A percentile compares a stretch with the other conserved stretches of the same genome.
These are phyloP conservation scores for Amphilophus citrinellus DNA, from an alignment of 2,113 vertebrate species.

Conservation along the genomic window DNA sequence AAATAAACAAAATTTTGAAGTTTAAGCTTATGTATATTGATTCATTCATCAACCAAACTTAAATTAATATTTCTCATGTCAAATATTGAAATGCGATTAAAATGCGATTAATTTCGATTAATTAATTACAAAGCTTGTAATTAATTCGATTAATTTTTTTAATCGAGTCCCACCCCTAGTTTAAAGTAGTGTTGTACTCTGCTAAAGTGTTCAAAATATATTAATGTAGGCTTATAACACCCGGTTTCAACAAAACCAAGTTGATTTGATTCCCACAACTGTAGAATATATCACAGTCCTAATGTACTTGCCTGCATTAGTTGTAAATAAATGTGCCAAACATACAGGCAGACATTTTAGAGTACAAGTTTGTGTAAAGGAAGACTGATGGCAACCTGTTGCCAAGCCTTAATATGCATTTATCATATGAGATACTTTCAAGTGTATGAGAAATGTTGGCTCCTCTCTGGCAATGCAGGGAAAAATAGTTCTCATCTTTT, in stretches of 20 bases:
- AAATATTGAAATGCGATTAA: too few relatives aligned
- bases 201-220: neutral
- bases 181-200: neutral
- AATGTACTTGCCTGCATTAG: neutral
- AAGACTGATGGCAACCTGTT: neutral
- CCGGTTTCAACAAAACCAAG: neutral
- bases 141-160: too few relatives aligned
- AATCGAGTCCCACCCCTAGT: too few relatives aligned
- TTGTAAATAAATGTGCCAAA: neutral
- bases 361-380: neutral
- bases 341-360: neutral
- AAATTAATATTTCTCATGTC: too few relatives aligned
- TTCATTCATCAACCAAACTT: too few relatives aligned
- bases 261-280: neutral
- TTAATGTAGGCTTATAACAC: neutral
- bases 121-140: too few relatives aligned
- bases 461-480: neutral
- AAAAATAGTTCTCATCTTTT: slow-evolving; percentile 30
- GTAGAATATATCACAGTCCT: neutral
- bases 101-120: too few relatives aligned
- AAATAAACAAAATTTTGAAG: too few relatives aligned
- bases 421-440: neutral
- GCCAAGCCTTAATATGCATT: neutral
- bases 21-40: too few relatives aligned
- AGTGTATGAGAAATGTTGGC: neutral